Base-by-base conservation (phyloP, 1,140 invertebrate genomes). In the Drosophila littoralis region DNA sequence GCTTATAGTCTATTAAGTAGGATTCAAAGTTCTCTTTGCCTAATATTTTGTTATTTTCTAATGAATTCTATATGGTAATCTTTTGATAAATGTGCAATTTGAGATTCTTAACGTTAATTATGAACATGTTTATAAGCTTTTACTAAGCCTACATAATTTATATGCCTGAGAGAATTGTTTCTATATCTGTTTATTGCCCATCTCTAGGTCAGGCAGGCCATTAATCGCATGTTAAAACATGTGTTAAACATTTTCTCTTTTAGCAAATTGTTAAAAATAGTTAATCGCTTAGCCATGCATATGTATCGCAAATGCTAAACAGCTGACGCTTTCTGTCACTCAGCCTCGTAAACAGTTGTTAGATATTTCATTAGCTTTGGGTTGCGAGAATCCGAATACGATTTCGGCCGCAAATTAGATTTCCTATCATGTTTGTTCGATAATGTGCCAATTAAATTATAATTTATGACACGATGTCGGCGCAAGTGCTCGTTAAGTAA, bases 391-490 rank as follows among this genome's bases (percentile, higher is more conserved):
- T 46, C 33, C 13, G 13, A 51, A 4, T 6, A 12, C 0, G 33
- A 46, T 35, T 33, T 52, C 50, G 38, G 40, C 38, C 52, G 35
- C 35, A 13, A 57, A 43, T 66, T 13, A 55, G 40, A 75, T 68
- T 75, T 32, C 28, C 7, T 38, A 46, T 77, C 61, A 68, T 85
- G 46, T 84, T 68, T 65, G 46, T 46, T 38, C 61, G 68, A 74
- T 79, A 85, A 75, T 75, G 66, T 74, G 58, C 74, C 69, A 83
- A 80, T 88, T 84, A 71, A 79, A 68, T 74, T 66, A 77, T 70
- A 77, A 52, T 79, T 83, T 75, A 73, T 71, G 57, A 38, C 52
- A 65, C 57, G 73, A 63, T 69, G 55, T 28, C 54, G 43, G 35
- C 13, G 42, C 52, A 66, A 65, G 52, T 65, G 63, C 54, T 68